Evolutionary conservation across 2,888 invertebrate genomes (phyloP).

Genomic region (Alcis repandata): DNA sequence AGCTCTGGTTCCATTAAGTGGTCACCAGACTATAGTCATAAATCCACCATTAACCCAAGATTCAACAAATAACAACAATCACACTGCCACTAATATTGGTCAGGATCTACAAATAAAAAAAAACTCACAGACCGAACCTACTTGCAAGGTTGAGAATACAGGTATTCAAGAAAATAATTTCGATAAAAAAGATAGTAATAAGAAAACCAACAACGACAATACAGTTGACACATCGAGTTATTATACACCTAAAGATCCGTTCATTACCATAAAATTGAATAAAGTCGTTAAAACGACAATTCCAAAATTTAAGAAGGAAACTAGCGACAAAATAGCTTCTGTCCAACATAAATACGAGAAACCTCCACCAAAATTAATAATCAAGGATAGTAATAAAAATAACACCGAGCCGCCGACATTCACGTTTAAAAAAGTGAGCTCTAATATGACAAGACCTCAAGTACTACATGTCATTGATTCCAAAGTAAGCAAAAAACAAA

Average conservation of each 20-base stretch:
- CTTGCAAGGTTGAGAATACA: slow-evolving; percentile 36
- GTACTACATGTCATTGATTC: slow-evolving; percentile 88
- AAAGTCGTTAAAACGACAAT: slow-evolving; percentile 80
- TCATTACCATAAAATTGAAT: slow-evolving; percentile 81
- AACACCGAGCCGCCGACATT: slow-evolving; percentile 50
- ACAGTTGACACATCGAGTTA: slow-evolving; percentile 69
- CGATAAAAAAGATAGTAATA: slow-evolving; percentile 53
- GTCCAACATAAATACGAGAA: slow-evolving; percentile 74
- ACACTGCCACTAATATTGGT: slow-evolving; percentile 29
- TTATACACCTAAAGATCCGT: slow-evolving; percentile 75
- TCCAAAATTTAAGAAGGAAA: slow-evolving; percentile 76
- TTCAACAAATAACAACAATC: slow-evolving; percentile 48
- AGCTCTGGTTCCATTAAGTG: slow-evolving; percentile 80
- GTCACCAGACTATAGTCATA: slow-evolving; percentile 84
- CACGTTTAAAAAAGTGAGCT: slow-evolving; percentile 60
- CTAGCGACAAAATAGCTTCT: slow-evolving; percentile 68
- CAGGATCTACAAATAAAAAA: slow-evolving; percentile 43
- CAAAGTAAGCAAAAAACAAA: slow-evolving; percentile 66
- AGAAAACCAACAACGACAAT: slow-evolving; percentile 51
- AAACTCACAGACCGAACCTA: slow-evolving; percentile 42
- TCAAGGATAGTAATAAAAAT: slow-evolving; percentile 71
- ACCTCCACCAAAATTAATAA: slow-evolving; percentile 77
- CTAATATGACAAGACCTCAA: slow-evolving; percentile 88
- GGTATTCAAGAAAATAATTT: slow-evolving; percentile 41
- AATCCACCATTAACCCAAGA: slow-evolving; percentile 75